Conservation (phyloP, 2,888 invertebrate species). For the Drosophila vallismaia region DNA sequence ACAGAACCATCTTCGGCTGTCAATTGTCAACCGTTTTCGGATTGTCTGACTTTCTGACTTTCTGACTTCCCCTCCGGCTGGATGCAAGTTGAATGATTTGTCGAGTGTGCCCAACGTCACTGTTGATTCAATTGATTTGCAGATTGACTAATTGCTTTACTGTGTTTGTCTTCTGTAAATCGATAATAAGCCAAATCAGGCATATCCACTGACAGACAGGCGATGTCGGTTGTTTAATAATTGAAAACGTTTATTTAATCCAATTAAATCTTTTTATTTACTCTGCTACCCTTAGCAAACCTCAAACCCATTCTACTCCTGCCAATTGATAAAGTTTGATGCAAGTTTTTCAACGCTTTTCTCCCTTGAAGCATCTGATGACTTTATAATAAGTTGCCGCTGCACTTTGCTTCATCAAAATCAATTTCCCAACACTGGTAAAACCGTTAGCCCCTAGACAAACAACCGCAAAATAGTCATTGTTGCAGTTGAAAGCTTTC, state of each 20-base stretch:
- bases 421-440: constrained; percentile 42
- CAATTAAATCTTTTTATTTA: not conserved
- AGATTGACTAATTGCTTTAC: constrained; percentile 32
- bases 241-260: too few species aligned
- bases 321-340: not conserved
- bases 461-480: constrained; percentile 44
- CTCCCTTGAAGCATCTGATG: constrained; percentile 17
- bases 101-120: not conserved
- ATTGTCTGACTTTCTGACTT: too few species aligned
- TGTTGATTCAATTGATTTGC: constrained; percentile 42
- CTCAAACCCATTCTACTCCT: not conserved
- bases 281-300: not conserved
- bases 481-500: constrained; percentile 44
- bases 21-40: constrained; percentile 36
- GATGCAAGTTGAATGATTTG: constrained; percentile 20
- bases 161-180: constrained; percentile 2
- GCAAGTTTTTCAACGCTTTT: not conserved
- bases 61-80: constrained; percentile 1
- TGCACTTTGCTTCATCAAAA: constrained; percentile 21
- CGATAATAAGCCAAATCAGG: not conserved
- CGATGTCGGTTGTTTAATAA: not conserved
- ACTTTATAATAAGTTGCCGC: constrained; percentile 28
- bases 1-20: constrained; percentile 22
- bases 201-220: not conserved
- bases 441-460: constrained; percentile 29